phyloP scores from a whole-genome alignment of 1,140 invertebrate genomes.

The Eubasilissa regina region DNA sequence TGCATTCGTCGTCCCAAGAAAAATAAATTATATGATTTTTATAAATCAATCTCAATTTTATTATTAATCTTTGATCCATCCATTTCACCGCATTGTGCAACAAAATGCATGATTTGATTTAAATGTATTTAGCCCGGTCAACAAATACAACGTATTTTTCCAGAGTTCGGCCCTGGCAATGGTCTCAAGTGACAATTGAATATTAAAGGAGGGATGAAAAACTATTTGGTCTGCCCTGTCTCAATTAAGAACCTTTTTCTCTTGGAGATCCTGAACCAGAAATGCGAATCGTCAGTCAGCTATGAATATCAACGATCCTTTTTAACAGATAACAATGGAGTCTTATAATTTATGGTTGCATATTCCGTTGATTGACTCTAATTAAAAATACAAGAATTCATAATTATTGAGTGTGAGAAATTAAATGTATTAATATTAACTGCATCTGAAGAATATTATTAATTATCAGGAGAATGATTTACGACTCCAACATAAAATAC shows the following conservation, averaged over 20 bases:
- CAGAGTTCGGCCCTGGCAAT: neutral
- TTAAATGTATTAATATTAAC: constrained; percentile 7
- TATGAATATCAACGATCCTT: neutral
- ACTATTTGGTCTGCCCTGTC: neutral
- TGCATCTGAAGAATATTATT: neutral
- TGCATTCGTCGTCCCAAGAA: too few relatives aligned
- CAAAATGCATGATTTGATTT: too few relatives aligned
- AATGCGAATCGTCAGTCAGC: neutral
- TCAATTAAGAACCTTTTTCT: neutral
- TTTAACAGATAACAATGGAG: neutral
- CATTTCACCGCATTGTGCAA: too few relatives aligned
- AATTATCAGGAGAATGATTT: too few relatives aligned
- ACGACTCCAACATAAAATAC: too few relatives aligned
- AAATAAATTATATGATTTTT: too few relatives aligned
- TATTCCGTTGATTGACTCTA: constrained; percentile 1
- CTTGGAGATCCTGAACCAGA: neutral
- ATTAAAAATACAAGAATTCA: constrained; percentile 20
- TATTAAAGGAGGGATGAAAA: neutral
- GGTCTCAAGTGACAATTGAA: neutral
- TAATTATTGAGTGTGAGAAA: constrained; percentile 19
- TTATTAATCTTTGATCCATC: too few relatives aligned
- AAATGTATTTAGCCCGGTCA: too few relatives aligned
- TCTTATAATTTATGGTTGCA: constrained; percentile 6
- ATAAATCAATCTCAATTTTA: too few relatives aligned
- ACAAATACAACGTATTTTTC: neutral